Evolutionary conservation across 2,797 vertebrate genomes (phyloP).

Genomic region (Neopelma chrysocephalum): DNA sequence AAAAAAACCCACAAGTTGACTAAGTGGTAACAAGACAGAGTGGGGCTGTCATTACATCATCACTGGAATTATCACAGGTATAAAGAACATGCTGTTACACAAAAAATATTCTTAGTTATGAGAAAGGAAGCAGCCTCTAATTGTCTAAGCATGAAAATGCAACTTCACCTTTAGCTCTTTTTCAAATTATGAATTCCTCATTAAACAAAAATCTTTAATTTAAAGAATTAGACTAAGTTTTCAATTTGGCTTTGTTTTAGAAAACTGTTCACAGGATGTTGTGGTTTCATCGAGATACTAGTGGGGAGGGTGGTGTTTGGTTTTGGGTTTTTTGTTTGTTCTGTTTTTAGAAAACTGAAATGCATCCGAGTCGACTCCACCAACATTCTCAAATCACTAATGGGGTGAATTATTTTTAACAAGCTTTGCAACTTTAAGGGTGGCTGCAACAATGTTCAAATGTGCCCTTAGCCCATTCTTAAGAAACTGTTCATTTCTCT

Average conservation of each 20-base stretch:
- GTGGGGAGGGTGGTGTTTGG: too few species aligned
- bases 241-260: not conserved
- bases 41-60: not conserved
- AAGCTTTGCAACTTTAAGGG: not conserved
- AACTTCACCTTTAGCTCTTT: not conserved
- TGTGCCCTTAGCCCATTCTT: not conserved
- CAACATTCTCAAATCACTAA: not conserved
- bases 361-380: not conserved
- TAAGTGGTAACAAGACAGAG: not conserved
- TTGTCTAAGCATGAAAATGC: not conserved
- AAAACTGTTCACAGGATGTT: not conserved
- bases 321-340: not conserved
- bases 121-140: not conserved
- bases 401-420: not conserved
- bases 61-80: not conserved
- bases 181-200: not conserved
- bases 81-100: not conserved
- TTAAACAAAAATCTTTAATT: not conserved
- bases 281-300: not conserved
- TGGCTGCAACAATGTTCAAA: not conserved
- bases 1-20: not conserved
- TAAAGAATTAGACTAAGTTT: not conserved
- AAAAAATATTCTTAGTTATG: not conserved
- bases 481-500: not conserved
- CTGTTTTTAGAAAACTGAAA: not conserved